These are phyloP conservation scores for Cyrtodaria siliqua DNA, from an alignment of 2,888 invertebrate species.

Conservation along the genomic window DNA sequence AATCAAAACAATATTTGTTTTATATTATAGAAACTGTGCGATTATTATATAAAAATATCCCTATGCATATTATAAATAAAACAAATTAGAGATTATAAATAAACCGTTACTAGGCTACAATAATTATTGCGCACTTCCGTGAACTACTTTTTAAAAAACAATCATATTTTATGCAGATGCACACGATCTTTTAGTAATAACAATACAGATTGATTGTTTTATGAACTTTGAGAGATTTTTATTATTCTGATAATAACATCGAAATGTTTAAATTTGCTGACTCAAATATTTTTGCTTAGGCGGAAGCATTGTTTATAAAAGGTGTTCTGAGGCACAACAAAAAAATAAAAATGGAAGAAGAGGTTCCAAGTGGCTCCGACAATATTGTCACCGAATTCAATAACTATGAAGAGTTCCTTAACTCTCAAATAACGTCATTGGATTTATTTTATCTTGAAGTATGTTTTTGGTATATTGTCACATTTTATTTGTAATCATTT, in stretches of 20 bases:
- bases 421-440: conserved; percentile 90
- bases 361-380: conserved; percentile 84
- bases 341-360: conserved; percentile 84
- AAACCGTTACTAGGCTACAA: conserved; percentile 11
- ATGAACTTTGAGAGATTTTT: no score
- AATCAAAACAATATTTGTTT: no score
- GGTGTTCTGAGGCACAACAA: conserved; percentile 59
- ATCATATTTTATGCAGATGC: no score
- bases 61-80: neutral
- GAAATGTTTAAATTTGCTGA: no score
- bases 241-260: no score
- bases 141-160: conserved; percentile 15
- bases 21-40: no score
- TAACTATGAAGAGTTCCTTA: conserved; percentile 93
- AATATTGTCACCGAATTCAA: conserved; percentile 86
- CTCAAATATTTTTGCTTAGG: conserved; percentile 8
- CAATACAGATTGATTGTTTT: no score
- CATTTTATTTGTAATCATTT: no score
- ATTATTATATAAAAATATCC: no score
- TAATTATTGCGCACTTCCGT: conserved; percentile 5
- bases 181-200: no score
- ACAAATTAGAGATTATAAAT: conserved; percentile 22
- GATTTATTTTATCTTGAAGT: conserved; percentile 91
- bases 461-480: no score
- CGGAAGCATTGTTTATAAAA: conserved; percentile 48